Percentiles rank a stretch among this genome's conserved stretches.
Conservation (phyloP, 2,888 invertebrate genomes). For the Clivina fossor region DNA sequence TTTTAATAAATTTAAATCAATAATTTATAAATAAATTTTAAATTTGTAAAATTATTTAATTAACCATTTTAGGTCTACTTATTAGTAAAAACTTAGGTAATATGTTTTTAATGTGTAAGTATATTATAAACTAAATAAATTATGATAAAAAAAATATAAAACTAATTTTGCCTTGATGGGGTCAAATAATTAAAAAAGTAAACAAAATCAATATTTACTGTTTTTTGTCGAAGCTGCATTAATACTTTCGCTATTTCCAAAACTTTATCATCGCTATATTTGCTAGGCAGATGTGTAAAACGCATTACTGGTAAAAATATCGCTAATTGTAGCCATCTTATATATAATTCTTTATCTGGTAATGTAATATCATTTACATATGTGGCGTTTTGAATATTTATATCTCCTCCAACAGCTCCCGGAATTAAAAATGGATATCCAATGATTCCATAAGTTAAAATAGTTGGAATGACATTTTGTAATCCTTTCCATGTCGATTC, state of each 20-base stretch:
- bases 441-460: constrained; percentile 83
- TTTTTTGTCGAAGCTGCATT: constrained; percentile 71
- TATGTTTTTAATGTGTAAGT: no score
- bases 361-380: constrained; percentile 56
- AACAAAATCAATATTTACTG: no score
- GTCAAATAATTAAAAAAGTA: constrained; percentile 3
- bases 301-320: constrained; percentile 91
- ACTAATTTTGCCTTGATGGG: background rate
- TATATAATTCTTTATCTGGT: constrained; percentile 80
- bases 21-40: no score
- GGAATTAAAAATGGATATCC: constrained; percentile 94
- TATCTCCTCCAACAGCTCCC: constrained; percentile 91
- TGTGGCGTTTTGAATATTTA: constrained; percentile 62
- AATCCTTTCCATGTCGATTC: constrained; percentile 82
- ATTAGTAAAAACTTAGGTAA: no score
- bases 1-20: no score
- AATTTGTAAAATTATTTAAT: no score
- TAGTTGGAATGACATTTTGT: constrained; percentile 77
- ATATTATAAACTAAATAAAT: no score
- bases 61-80: no score
- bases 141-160: no score
- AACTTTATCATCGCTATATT: constrained; percentile 78
- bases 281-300: constrained; percentile 86
- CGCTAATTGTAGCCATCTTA: constrained; percentile 88
- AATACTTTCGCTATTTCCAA: constrained; percentile 76